A percentile compares a stretch with the other conserved stretches of the same genome.
phyloP scores from a whole-genome alignment of 2,888 invertebrate genomes.

The Eupithecia dodoneata region DNA sequence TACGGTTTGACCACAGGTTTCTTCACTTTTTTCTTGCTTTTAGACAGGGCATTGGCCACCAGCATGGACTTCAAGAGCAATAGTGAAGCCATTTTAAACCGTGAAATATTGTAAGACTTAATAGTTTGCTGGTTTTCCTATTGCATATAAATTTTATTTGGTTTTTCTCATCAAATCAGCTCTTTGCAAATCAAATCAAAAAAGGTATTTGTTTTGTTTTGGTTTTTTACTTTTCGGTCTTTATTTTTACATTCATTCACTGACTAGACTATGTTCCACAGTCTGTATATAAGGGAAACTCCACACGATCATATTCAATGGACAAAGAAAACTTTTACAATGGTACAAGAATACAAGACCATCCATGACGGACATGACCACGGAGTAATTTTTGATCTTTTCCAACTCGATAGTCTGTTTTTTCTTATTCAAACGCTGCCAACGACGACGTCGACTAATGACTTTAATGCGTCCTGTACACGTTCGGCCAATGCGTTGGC shows the following conservation, averaged over 20 bases:
- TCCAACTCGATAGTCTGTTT: no score
- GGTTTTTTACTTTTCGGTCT: background rate
- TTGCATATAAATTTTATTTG: background rate
- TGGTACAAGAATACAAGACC: no score
- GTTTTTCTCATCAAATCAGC: background rate
- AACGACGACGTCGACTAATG: no score
- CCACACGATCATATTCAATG: background rate
- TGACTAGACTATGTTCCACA: no score
- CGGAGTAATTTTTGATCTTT: no score
- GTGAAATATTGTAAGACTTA: background rate
- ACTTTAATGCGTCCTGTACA: no score
- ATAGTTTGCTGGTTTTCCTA: background rate
- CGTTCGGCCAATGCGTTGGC: no score
- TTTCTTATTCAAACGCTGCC: no score
- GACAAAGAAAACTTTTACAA: no score
- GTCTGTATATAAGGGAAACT: background rate
- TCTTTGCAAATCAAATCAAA: background rate
- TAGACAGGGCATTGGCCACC: conserved; percentile 66
- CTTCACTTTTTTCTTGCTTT: conserved; percentile 65
- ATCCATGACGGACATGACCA: no score
- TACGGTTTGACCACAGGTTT: conserved; percentile 62
- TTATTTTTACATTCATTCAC: no score
- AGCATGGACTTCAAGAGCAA: conserved; percentile 73
- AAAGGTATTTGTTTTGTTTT: conserved; percentile 10
- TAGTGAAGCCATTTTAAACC: conserved; percentile 66